These are phyloP conservation scores for Pachyrhynchus sulphureomaculatus DNA, from an alignment of 1,140 invertebrate genomes.

Conservation along the genomic window DNA sequence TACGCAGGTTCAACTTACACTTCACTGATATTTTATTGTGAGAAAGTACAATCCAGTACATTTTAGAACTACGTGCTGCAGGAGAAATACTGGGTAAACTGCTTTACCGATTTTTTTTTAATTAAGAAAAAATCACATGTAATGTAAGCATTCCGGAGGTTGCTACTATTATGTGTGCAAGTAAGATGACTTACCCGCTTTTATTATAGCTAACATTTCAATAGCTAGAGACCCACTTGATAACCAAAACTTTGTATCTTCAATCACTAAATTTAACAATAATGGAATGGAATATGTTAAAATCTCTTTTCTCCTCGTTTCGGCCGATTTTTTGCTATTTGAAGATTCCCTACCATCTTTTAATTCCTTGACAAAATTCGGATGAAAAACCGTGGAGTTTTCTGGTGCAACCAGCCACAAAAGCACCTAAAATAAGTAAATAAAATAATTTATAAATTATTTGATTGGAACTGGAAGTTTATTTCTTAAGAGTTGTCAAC, in stretches of 20 bases:
- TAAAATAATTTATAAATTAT: too few relatives aligned
- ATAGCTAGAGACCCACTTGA: constrained; percentile 67
- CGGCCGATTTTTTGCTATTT: constrained; percentile 78
- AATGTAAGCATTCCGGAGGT: too few relatives aligned
- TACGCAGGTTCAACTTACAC: too few relatives aligned
- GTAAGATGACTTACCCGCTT: constrained; percentile 55
- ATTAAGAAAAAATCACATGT: too few relatives aligned
- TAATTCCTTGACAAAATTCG: constrained; percentile 67
- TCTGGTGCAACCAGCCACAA: constrained; percentile 82
- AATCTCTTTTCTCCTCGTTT: constrained; percentile 72
- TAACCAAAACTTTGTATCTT: constrained; percentile 68
- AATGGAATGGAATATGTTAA: constrained; percentile 63
- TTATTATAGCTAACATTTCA: constrained; percentile 70
- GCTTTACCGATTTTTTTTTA: too few relatives aligned
- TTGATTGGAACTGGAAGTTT: too few relatives aligned
- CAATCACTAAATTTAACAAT: constrained; percentile 63
- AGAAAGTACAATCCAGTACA: too few relatives aligned
- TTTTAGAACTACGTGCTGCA: too few relatives aligned
- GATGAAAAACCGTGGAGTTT: constrained; percentile 74
- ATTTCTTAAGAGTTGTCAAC: too few relatives aligned
- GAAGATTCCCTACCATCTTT: constrained; percentile 69
- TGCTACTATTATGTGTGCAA: too few relatives aligned
- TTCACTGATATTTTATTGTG: too few relatives aligned
- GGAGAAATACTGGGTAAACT: too few relatives aligned
- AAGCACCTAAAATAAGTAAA: constrained; percentile 55